Evolutionary conservation across 2,888 invertebrate genomes (phyloP).

Genomic region (Euzetes globulus): DNA sequence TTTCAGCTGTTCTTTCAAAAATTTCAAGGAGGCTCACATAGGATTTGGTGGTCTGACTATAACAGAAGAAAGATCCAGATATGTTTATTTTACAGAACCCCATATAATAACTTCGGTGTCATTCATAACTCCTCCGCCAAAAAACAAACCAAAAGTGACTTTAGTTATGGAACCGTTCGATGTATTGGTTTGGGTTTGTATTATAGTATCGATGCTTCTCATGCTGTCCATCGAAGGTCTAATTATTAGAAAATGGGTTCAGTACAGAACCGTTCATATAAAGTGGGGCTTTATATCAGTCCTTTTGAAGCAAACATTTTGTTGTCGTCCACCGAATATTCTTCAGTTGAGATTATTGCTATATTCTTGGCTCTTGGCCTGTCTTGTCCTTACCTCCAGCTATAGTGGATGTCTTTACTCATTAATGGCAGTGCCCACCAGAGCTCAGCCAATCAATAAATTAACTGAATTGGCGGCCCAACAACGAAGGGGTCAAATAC

Average conservation of each 20-base stretch:
- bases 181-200: neutral
- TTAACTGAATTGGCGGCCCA: conserved; percentile 4
- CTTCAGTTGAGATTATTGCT: neutral
- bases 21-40: neutral
- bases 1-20: neutral
- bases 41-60: neutral
- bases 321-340: neutral
- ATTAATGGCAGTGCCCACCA: neutral
- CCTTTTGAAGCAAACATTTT: neutral
- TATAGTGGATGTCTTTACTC: conserved; percentile 30
- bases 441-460: neutral
- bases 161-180: conserved; percentile 23
- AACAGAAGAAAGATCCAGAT: neutral
- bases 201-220: neutral
- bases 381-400: conserved; percentile 18
- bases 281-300: neutral
- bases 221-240: neutral
- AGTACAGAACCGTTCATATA: neutral
- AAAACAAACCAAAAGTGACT: neutral
- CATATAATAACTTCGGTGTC: conserved; percentile 27
- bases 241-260: neutral
- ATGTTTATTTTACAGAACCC: neutral
- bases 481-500: neutral
- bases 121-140: conserved; percentile 12
- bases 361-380: neutral